phyloP scores from a whole-genome alignment of 2,797 vertebrate genomes.

The Takifugu ocellatus region DNA sequence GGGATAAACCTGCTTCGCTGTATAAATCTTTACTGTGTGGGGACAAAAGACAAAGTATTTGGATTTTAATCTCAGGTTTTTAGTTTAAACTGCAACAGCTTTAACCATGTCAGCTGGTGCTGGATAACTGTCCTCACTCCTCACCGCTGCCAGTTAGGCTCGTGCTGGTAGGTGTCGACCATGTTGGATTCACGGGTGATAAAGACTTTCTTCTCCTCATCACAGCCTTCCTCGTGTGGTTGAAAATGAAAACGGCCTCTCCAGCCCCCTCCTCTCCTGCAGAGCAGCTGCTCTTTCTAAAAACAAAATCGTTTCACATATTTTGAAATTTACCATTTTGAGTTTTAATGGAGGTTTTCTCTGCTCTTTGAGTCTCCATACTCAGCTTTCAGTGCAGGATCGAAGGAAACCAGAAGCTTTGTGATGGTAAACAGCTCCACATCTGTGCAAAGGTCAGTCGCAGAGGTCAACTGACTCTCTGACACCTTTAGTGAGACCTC shows the following conservation, averaged over 20 bases:
- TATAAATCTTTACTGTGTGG: conserved; percentile 66
- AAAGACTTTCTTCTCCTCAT: conserved; percentile 37
- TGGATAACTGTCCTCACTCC: conserved; percentile 35
- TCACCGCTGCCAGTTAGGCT: conserved; percentile 40
- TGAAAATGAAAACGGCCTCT: conserved; percentile 35
- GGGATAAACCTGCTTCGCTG: conserved; percentile 69
- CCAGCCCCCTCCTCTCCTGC: conserved; percentile 22
- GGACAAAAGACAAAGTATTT: background rate
- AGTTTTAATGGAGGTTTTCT: conserved; percentile 16
- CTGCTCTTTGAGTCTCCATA: background rate
- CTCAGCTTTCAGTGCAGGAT: conserved; percentile 13
- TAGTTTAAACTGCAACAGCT: too few species aligned
- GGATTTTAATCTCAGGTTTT: too few species aligned
- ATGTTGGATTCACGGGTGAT: conserved; percentile 26
- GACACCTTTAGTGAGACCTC: conserved; percentile 13
- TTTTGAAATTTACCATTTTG: conserved; percentile 23
- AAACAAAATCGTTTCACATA: conserved; percentile 23
- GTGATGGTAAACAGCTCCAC: conserved; percentile 38
- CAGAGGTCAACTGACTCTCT: conserved; percentile 16
- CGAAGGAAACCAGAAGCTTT: conserved; percentile 30
- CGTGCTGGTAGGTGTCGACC: conserved; percentile 31
- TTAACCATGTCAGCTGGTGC: background rate
- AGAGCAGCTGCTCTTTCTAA: conserved; percentile 39
- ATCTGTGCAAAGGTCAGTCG: conserved; percentile 14
- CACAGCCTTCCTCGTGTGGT: conserved; percentile 20